Conservation (phyloP, 2,797 vertebrate genomes). For the Erethizon dorsatum region DNA sequence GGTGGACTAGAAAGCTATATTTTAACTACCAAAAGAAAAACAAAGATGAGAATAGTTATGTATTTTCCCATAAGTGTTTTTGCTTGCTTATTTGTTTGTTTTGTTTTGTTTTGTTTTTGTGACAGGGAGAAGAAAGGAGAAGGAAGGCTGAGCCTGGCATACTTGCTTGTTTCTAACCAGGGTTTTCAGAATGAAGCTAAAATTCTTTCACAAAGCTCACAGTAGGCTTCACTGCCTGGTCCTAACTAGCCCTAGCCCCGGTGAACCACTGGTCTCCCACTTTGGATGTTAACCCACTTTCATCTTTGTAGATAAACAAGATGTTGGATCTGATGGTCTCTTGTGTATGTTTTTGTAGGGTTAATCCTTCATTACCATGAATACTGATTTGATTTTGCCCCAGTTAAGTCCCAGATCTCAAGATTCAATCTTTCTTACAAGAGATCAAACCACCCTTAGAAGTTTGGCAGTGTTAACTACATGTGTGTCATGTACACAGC, state of each 20-base stretch:
- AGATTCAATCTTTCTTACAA: not conserved
- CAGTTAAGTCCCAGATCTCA: not conserved
- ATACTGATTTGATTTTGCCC: not conserved
- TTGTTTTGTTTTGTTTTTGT: not conserved
- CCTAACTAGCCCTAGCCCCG: not conserved
- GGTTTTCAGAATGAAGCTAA: not conserved
- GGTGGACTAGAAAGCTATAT: not conserved
- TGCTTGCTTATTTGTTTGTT: not conserved
- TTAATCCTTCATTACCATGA: not conserved
- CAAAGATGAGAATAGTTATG: not conserved
- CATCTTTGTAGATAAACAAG: not conserved
- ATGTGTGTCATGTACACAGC: rapidly evolving
- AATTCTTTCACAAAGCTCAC: not conserved
- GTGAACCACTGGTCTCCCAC: not conserved
- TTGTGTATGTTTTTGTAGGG: not conserved
- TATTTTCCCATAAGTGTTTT: not conserved
- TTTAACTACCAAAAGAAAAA: not conserved
- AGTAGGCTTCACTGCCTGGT: not conserved
- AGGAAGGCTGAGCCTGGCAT: not conserved
- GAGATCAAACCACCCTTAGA: not conserved
- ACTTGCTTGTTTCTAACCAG: not conserved
- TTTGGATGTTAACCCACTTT: not conserved
- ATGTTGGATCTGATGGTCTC: not conserved
- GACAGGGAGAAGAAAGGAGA: not conserved
- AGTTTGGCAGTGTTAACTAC: not conserved